These are phyloP conservation scores for Cremastinae sp. DNA, from an alignment of 2,888 invertebrate species.

Conservation along the genomic window DNA sequence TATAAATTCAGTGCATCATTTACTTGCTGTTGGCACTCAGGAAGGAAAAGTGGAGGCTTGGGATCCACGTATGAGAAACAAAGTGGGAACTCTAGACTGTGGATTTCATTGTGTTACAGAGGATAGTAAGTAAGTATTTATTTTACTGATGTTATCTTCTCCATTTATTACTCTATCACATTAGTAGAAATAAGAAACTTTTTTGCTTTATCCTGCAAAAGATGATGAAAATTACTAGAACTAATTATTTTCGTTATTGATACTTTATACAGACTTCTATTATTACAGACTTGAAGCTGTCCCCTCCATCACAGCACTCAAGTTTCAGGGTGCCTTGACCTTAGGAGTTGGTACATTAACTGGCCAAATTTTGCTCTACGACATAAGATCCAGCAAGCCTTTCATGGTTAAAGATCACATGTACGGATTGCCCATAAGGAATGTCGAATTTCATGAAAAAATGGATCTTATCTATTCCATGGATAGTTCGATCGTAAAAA, in stretches of 20 bases:
- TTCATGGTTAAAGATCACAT: constrained; percentile 95
- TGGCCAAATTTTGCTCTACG: constrained; percentile 96
- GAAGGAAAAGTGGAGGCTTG: constrained; percentile 97
- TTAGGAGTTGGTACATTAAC: constrained; percentile 96
- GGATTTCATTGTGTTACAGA: constrained; percentile 85
- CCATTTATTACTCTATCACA: too few relatives aligned
- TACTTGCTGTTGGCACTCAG: constrained; percentile 92
- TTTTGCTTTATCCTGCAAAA: too few relatives aligned
- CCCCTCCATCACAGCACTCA: constrained; percentile 89
- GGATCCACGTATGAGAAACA: constrained; percentile 92
- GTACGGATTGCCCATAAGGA: constrained; percentile 94
- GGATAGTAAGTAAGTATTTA: constrained; percentile 80
- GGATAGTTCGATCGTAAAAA: constrained; percentile 93
- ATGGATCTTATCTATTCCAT: constrained; percentile 93
- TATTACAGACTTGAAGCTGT: constrained; percentile 83
- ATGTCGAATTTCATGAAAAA: constrained; percentile 90
- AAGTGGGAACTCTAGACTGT: constrained; percentile 92
- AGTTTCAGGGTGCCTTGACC: constrained; percentile 88
- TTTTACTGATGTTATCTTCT: neutral
- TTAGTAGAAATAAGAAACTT: too few relatives aligned
- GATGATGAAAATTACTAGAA: neutral
- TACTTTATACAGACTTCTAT: neutral
- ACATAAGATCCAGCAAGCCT: constrained; percentile 95
- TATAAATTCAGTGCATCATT: constrained; percentile 93
- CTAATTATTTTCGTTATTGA: too few relatives aligned